Base-by-base conservation (phyloP, 2,797 vertebrate genomes). In the Octomys mimax region DNA sequence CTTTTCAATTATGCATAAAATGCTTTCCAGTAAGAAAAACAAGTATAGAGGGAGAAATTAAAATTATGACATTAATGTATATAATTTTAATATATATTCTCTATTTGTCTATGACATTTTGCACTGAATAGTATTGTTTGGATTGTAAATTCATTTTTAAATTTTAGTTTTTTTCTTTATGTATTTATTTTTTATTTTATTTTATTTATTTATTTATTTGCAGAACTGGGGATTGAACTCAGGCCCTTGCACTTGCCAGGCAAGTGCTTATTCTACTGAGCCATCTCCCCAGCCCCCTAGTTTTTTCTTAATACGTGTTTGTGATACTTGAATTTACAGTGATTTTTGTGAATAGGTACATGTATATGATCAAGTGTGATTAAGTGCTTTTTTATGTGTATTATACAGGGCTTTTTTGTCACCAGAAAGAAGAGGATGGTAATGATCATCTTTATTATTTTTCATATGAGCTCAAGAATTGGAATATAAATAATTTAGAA, bases 401-500 rank as follows among this genome's bases (percentile, higher is more conserved):
- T 71, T 89, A 0, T 79, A 78, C 3, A 64, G 24, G 39, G 2
- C 42, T 11, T 61, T 46, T 87, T 88, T 89, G 42, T 70, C 70
- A 28, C 75, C 24, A 54, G 66, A 87, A 87, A 71, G 59, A 95
- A 78, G 78, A 80, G 86, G 42, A 85, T 64, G 73, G 10, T 33
- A 89, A 49, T 31, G 85, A 16, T 3, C 87, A 22, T 82, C 24
- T 22, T 92, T 92, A 62, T 10, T 89, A 1, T 86, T 94, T 46
- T 16, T 81, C 89, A 36, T 57, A 22, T 88, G 85, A 95, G 31
- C 79, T 82, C 31, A 88, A 78, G 36, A 81, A 42, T 94, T 95
- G 87, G 52, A 84, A 83, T 49, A 75, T 79, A 90, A 95, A 62
- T 95, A 77, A 95, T 49, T 95, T 85, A 92, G 62, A 91, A 92